These are phyloP conservation scores for Netelia virgata DNA, from an alignment of 2,888 invertebrate genomes.

Conservation along the genomic window DNA sequence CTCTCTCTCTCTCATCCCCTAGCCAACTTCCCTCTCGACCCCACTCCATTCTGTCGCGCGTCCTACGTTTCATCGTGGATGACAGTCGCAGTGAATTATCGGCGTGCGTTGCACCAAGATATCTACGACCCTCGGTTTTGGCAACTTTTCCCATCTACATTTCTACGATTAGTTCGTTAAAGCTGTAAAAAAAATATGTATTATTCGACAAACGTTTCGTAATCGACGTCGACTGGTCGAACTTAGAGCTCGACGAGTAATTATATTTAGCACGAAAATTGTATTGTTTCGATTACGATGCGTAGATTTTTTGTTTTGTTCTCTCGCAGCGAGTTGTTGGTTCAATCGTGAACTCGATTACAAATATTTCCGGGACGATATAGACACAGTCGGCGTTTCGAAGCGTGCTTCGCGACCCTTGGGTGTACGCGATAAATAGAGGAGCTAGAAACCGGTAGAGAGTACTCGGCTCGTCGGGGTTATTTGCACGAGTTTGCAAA, in stretches of 20 bases:
- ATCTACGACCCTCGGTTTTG: not conserved
- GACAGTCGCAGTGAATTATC: slow-evolving; percentile 82
- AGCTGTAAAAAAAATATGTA: no score
- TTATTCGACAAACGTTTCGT: no score
- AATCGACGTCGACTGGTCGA: no score
- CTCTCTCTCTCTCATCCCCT: not conserved
- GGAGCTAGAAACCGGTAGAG: not conserved
- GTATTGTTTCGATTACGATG: not conserved
- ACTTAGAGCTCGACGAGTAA: no score
- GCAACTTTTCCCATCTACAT: no score
- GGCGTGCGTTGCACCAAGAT: slow-evolving; percentile 53
- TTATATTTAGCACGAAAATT: not conserved
- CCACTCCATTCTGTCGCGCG: slow-evolving; percentile 72
- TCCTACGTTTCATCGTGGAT: slow-evolving; percentile 80
- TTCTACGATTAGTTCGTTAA: no score
- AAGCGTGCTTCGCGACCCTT: slow-evolving; percentile 48
- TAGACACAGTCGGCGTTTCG: slow-evolving; percentile 1
- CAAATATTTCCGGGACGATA: slow-evolving; percentile 52
- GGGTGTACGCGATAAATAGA: slow-evolving; percentile 41
- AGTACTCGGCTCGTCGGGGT: slow-evolving; percentile 42
- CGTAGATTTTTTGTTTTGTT: not conserved
- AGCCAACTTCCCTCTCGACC: slow-evolving; percentile 60
- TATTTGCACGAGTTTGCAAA: slow-evolving; percentile 82
- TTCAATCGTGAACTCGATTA: slow-evolving; percentile 7
- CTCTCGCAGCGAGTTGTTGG: no score